Evolutionary conservation across 1,140 invertebrate species (phyloP), one percentile per base, ranked within the genome.

Genomic region (Capitella teleta): DNA sequence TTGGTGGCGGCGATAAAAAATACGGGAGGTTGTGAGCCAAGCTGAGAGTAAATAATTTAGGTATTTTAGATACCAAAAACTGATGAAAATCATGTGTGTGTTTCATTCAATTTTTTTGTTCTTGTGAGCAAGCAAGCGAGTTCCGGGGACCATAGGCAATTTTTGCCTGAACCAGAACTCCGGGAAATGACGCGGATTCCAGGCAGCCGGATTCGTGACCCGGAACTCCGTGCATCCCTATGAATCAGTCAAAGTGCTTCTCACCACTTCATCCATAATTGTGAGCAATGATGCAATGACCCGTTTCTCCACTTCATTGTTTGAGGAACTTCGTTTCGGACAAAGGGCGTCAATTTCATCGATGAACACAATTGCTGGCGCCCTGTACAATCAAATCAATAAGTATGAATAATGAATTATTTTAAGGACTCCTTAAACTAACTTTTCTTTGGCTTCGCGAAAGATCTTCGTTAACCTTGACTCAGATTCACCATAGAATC

Each of bases 311-410:
- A 83, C 76, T 60, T 88, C 84, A 36, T 78, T 80, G 25, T 77
- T 75, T 25, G 66, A 72, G 58, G 77, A 78, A 1, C 74, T 64
- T 57, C 91, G 79, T 76, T 96, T 97, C 12, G 94, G 98, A 50
- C 95, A 95, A 25, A 99, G 86, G 45, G 93, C 93, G 79, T 99
- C 95, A 60, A 99, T 94, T 80, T 98, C 93, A 78, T 99, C 96
- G 65, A 99, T 98, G 63, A 98, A 96, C 2, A 99, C 92, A 69
- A 99, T 94, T 2, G 91, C 96, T 10, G 96, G 94, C 1, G 94
- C 90, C 18, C 42, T 44, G n/a, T 3, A 44, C 24, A 28, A 26
- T 6, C 2, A 19, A 18, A 43, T n/a, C 3, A 24, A 43, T 21
- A 23, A 43, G 5, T n/a, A 25, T 21, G 16, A 18, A 44, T 26